phyloP scores from a whole-genome alignment of 2,888 invertebrate species.

The Sesia apiformis region DNA sequence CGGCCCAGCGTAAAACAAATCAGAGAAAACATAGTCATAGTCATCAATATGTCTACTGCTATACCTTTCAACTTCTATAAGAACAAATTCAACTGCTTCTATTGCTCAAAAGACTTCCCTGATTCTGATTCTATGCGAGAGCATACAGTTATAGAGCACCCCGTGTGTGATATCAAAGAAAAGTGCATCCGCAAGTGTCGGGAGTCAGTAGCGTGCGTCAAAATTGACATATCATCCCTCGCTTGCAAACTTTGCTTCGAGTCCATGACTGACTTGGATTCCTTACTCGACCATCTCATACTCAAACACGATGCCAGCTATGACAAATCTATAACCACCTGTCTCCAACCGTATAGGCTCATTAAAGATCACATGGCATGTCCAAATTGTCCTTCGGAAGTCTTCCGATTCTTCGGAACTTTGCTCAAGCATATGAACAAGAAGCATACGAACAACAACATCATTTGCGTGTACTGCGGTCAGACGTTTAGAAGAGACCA shows the following conservation, averaged over 20 bases:
- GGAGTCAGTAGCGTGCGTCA: constrained; percentile 60
- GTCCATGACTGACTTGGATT: constrained; percentile 42
- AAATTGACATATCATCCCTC: constrained; percentile 54
- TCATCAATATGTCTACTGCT: constrained; percentile 64
- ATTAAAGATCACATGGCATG: constrained; percentile 59
- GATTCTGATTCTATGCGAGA: constrained; percentile 57
- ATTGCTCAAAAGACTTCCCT: constrained; percentile 58
- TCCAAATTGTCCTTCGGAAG: constrained; percentile 50
- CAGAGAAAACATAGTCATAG: constrained; percentile 52
- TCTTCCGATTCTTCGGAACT: constrained; percentile 60
- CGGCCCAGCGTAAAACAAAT: constrained; percentile 59
- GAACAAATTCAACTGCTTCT: constrained; percentile 65
- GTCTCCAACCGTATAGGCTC: constrained; percentile 52
- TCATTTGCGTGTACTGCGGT: constrained; percentile 63
- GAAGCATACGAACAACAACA: constrained; percentile 59
- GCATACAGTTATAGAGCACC: constrained; percentile 53
- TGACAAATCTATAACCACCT: constrained; percentile 55
- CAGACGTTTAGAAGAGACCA: constrained; percentile 60
- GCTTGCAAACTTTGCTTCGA: constrained; percentile 61
- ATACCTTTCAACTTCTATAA: constrained; percentile 65
- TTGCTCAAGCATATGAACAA: constrained; percentile 60
- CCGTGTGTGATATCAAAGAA: constrained; percentile 49
- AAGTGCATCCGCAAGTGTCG: constrained; percentile 60
- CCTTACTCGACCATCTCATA: constrained; percentile 51
- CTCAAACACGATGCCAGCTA: constrained; percentile 53